These are phyloP conservation scores for Acipenser transmontanus DNA, from an alignment of 2,797 vertebrate species.

Conservation along the genomic window DNA sequence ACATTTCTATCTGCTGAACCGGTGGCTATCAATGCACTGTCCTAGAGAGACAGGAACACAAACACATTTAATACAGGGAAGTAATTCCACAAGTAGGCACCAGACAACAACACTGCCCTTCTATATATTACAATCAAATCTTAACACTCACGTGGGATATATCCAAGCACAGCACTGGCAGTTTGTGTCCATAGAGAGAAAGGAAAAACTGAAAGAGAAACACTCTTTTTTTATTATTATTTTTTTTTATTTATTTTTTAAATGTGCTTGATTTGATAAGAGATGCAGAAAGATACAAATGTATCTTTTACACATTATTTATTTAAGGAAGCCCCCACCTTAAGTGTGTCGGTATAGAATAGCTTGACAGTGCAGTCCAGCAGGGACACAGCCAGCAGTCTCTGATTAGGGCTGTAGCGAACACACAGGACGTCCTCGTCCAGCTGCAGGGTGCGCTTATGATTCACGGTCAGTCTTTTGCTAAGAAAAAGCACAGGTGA, in stretches of 20 bases:
- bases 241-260: not conserved
- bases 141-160: conserved; percentile 83
- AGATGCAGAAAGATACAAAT: no score
- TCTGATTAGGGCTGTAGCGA: conserved; percentile 76
- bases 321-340: conserved; percentile 54
- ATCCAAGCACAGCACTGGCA: conserved; percentile 93
- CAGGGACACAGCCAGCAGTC: conserved; percentile 81
- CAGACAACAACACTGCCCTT: not conserved
- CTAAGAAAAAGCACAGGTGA: not conserved
- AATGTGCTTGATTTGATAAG: not conserved
- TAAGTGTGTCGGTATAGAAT: conserved; percentile 87
- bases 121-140: not conserved
- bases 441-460: conserved; percentile 76
- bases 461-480: conserved; percentile 77
- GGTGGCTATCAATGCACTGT: conserved; percentile 80
- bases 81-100: not conserved
- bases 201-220: conserved; percentile 79
- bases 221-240: not conserved
- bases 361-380: conserved; percentile 92
- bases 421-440: conserved; percentile 91
- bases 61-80: not conserved
- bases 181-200: conserved; percentile 94
- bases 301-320: not conserved
- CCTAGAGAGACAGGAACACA: conserved; percentile 52
- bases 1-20: conserved; percentile 94